Evolutionary conservation across 1,140 invertebrate species (phyloP), one percentile per base, ranked within the genome.

Genomic region (Scaptodrosophila lebanonensis): DNA sequence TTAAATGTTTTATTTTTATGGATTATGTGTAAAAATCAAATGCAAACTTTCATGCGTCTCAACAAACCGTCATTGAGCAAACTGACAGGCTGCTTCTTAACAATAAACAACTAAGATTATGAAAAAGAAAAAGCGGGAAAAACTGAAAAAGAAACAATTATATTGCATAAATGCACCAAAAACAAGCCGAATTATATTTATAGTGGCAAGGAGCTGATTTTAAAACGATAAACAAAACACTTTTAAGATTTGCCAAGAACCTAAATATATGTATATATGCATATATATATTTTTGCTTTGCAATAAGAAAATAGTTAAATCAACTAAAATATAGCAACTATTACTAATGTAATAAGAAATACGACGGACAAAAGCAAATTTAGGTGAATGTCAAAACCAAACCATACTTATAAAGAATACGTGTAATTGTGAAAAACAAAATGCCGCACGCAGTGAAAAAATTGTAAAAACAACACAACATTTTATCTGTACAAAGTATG

Each of bases 51-150:
- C 58, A 75, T 66, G 69, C 70, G 75, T 82, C 73, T 77, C 54
- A 76, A n/a, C n/a, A 66, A 65, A 73, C 62, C 62, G 73, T 72
- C 75, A 61, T 59, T 52, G 54, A 59, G 56, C 48, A 60, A 65
- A 53, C 65, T 57, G 75, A 63, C 62, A 82, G 75, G 75, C 69
- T 75, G 75, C 75, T 83, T 82, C 60, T 67, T 13, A 16, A 75
- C 66, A 82, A 79, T 82, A 77, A 73, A 47, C 42, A 38, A 13
- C 35, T 22, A 42, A 54, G 42, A 32, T 2, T 16, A 18, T 18
- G 5, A 38, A 25, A 38, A 17, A 32, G 12, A 68, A 32, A 48
- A 38, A 53, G 33, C 47, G 58, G 44, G 29, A 48, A 32, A 57
- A 38, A 63, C 27, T 39, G 13, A 29, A 15, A 43, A 43, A 16